Evolutionary conservation across 2,113 vertebrate species (phyloP).

Genomic region (Noctilio leporinus): DNA sequence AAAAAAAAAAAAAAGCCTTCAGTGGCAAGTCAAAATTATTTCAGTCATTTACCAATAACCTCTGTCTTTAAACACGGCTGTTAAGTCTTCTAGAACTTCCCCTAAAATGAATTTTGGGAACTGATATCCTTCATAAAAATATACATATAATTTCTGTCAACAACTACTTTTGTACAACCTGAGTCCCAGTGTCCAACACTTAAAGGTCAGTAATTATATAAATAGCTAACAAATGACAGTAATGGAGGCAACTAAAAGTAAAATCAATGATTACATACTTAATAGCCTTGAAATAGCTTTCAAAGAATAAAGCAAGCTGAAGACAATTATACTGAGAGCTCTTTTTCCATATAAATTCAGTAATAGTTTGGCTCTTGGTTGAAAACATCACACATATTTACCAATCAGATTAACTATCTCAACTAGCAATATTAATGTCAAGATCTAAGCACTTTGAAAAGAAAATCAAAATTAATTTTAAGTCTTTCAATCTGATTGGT

Average conservation of each 20-base stretch:
- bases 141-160: slow-evolving; percentile 15
- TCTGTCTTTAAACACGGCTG: slow-evolving; percentile 28
- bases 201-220: slow-evolving; percentile 43
- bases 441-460: slow-evolving; percentile 48
- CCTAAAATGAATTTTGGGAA: slow-evolving; percentile 29
- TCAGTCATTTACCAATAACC: neutral
- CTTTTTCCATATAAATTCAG: slow-evolving; percentile 18
- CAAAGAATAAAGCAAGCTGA: slow-evolving; percentile 42
- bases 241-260: slow-evolving; percentile 35
- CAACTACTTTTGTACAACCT: slow-evolving; percentile 29
- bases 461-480: slow-evolving; percentile 14
- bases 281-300: slow-evolving; percentile 29
- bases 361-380: slow-evolving; percentile 34
- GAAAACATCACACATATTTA: slow-evolving; percentile 34
- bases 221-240: slow-evolving; percentile 36
- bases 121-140: slow-evolving; percentile 35
- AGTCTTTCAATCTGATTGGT: slow-evolving; percentile 38
- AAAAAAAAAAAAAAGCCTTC: slow-evolving; percentile 44
- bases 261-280: slow-evolving; percentile 22
- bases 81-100: slow-evolving; percentile 8
- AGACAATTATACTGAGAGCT: slow-evolving; percentile 22
- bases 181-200: slow-evolving; percentile 53
- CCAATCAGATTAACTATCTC: neutral
- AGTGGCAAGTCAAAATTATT: slow-evolving; percentile 18
- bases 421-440: neutral